These are phyloP conservation scores for Coronaproctus castanopsis DNA, from an alignment of 2,888 invertebrate species.

Conservation along the genomic window DNA sequence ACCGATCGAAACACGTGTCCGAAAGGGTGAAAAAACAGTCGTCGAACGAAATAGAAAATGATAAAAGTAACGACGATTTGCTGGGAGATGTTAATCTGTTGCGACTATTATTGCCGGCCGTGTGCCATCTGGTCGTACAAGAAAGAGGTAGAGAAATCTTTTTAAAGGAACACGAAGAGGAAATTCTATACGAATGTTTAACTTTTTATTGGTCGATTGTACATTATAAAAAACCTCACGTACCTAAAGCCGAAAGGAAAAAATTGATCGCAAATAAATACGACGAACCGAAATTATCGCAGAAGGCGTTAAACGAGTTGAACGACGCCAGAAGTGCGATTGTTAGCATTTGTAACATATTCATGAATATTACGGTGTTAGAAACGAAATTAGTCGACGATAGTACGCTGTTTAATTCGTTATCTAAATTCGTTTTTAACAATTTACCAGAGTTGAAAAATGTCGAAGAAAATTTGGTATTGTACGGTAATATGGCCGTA, in stretches of 20 bases:
- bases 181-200: conserved; percentile 55
- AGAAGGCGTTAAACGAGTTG: conserved; percentile 56
- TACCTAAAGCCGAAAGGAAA: conserved; percentile 57
- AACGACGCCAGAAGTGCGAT: conserved; percentile 65
- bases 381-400: conserved; percentile 66
- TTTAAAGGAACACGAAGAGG: conserved; percentile 55
- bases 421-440: conserved; percentile 67
- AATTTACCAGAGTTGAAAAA: conserved; percentile 67
- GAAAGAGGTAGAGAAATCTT: conserved; percentile 65
- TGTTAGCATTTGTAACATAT: conserved; percentile 71
- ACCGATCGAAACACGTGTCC: conserved; percentile 41
- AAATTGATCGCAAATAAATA: conserved; percentile 37
- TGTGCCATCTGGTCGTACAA: conserved; percentile 80
- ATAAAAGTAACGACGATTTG: conserved; percentile 24
- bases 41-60: conserved; percentile 15
- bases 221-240: conserved; percentile 59
- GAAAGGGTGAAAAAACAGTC: conserved; percentile 41
- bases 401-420: conserved; percentile 50
- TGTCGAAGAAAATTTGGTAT: conserved; percentile 58
- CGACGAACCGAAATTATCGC: conserved; percentile 51
- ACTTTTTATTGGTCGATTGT: conserved; percentile 72
- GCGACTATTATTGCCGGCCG: conserved; percentile 62
- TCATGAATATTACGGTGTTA: conserved; percentile 78
- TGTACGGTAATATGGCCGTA: conserved; percentile 67
- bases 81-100: conserved; percentile 48